Percentiles rank a stretch among this genome's conserved stretches.
phyloP scores from a whole-genome alignment of 2,113 vertebrate species.

The Myrmecobius fasciatus region DNA sequence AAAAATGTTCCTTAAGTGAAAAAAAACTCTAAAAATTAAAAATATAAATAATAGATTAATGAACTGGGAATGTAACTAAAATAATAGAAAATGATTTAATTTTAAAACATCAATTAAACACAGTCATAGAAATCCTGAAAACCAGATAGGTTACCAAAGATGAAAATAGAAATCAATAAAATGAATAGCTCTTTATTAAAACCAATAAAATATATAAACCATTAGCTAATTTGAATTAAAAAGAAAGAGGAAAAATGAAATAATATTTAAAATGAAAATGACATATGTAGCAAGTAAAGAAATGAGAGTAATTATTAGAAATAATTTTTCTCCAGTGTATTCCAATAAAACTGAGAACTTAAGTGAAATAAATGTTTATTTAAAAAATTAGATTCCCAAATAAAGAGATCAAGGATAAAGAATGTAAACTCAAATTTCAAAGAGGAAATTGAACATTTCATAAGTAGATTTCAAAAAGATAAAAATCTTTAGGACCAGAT shows the following conservation, averaged over 20 bases:
- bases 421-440: background rate
- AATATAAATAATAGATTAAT: background rate
- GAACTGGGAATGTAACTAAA: background rate
- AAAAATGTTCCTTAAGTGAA: background rate
- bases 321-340: background rate
- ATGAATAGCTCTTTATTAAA: background rate
- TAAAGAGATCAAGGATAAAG: background rate
- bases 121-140: background rate
- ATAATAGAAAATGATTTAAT: background rate
- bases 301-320: background rate
- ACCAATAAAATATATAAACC: background rate
- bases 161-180: background rate
- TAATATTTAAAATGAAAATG: background rate
- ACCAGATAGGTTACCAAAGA: background rate
- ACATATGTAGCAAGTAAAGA: background rate
- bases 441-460: background rate
- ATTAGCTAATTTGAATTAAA: background rate
- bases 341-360: background rate
- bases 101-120: background rate
- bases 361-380: background rate
- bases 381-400: background rate
- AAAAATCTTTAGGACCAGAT: background rate
- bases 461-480: background rate
- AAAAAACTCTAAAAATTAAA: background rate
- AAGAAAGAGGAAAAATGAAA: background rate